Base-by-base conservation (phyloP, 2,113 vertebrate genomes). In the Pygoscelis antarcticus region DNA sequence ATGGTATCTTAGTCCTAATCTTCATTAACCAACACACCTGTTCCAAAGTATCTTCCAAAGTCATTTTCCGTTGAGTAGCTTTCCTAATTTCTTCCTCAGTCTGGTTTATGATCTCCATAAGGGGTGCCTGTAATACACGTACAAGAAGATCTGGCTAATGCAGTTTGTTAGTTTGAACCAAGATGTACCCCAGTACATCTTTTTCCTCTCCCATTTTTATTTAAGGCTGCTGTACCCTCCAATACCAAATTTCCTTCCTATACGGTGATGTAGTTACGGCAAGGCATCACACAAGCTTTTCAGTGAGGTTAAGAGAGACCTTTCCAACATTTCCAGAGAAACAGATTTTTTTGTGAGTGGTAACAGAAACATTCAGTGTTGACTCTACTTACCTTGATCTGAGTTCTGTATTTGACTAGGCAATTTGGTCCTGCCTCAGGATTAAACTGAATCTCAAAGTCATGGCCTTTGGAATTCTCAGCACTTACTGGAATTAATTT, bases 401-500 rank as follows among this genome's bases (percentile, higher is more conserved):
- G 98, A 52, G 98, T 95, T 95, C 98, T 98, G 94, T 98, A 99
- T 89, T 99, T 99, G 74, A 97, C 97, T 70, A 98, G 97, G 95
- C 97, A 98, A 78, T 96, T 98, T 55, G 97, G 92, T 60, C 98
- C 98, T 68, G 93, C 96, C 51, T 99, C 98, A n/a, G 98, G 96
- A 94, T 98, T 98, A 85, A 98, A 98, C 44, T 98, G 98, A 96
- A 99, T 99, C 97, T 99, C 98, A 93, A 99, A 99, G 96, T 99
- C 98, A 2, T 98, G 98, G 76, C 99, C 99, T 94, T 98, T 98
- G 87, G 99, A 99, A 69, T 99, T 99, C 96, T 99, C 99, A 89
- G 99, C 99, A 49, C 98, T 98, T 60, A 98, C 95, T 16, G 99
- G 99, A 49, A 99, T 99, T 86, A 99, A 98, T 97, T 99, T 99